phyloP scores from a whole-genome alignment of 2,888 invertebrate species.

The Patella pellucida region DNA sequence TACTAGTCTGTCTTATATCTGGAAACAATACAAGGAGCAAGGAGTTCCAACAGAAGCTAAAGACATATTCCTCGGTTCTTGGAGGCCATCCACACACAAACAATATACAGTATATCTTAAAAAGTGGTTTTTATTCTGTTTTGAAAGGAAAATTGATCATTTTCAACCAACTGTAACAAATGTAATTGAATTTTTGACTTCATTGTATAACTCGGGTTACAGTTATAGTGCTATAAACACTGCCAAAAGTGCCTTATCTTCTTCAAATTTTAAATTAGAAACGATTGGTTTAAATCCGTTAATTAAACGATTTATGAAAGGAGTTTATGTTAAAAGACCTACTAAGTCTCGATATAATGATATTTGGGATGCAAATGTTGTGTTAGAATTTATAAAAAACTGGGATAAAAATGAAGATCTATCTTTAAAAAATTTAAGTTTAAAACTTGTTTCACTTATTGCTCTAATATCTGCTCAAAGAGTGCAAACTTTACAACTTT shows the following conservation, averaged over 20 bases:
- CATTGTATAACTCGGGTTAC: background rate
- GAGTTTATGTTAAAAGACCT: background rate
- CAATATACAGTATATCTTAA: constrained; percentile 8
- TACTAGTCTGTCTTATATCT: background rate
- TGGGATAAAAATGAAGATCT: background rate
- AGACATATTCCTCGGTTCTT: constrained; percentile 13
- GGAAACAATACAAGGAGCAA: background rate
- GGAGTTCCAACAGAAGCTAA: constrained; percentile 7
- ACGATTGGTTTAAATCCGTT: constrained; percentile 11
- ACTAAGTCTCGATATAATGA: background rate
- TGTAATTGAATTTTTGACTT: constrained; percentile 1
- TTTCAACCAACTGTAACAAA: constrained; percentile 1
- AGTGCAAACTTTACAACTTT: background rate
- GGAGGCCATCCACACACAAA: constrained; percentile 1
- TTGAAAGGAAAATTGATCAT: background rate
- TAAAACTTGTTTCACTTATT: background rate
- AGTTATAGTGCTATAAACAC: constrained; percentile 18
- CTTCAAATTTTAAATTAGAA: background rate
- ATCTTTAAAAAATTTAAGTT: background rate
- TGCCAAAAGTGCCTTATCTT: constrained; percentile 14
- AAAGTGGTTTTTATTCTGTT: constrained; percentile 5
- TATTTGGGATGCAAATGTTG: background rate
- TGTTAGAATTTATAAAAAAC: background rate
- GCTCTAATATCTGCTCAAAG: background rate
- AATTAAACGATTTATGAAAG: background rate